Evolutionary conservation across 1,140 invertebrate genomes (phyloP), one percentile per base, ranked within the genome.

Genomic region (Pinna nobilis): DNA sequence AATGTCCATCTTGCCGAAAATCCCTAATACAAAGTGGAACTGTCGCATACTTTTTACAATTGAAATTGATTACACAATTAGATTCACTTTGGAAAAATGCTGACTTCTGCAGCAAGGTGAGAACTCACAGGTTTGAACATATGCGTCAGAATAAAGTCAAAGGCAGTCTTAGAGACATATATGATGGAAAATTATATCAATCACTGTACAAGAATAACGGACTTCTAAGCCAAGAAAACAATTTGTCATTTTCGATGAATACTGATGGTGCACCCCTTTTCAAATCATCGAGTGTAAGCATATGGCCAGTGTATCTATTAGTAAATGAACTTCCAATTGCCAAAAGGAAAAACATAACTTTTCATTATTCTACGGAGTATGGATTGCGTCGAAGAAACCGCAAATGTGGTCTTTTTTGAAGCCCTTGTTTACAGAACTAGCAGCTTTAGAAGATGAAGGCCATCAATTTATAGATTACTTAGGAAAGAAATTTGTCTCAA

Each of bases 391-490:
- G 11, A 66, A 35, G 13, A 66, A 57, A 39, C 65, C 65, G 15
- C 65, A 68, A 39, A 68, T 68, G 51, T 68, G 65, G 65, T 68
- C 65, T n/a, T 68, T 68, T 55, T 32, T 68, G 3, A 55, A 57
- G 28, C 65, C 65, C 13, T 20, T 68, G n/a, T 68, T 55, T 68
- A 15, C 55, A 23, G 65, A 68, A 55, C 28, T 68, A 25, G 39
- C 55, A 39, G 11, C 9, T 6, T 33, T 68, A 5, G 65, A 68
- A 57, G n/a, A 49, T 25, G 20, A 41, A 23, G 65, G 51, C 15
- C n/a, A 39, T 49, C 9, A n/a, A 60, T 35, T 41, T 70, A 15
- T 4, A 23, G 37, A 53, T 25, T 6, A 35, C 20, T 9, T 25
- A 50, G n/a, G 57, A 3, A 47, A 47, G 5, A 37, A 11, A 2